Percentiles rank a stretch among this genome's conserved stretches.
phyloP scores from a whole-genome alignment of 2,797 vertebrate genomes.

The Microctenopoma steveboyesi region DNA sequence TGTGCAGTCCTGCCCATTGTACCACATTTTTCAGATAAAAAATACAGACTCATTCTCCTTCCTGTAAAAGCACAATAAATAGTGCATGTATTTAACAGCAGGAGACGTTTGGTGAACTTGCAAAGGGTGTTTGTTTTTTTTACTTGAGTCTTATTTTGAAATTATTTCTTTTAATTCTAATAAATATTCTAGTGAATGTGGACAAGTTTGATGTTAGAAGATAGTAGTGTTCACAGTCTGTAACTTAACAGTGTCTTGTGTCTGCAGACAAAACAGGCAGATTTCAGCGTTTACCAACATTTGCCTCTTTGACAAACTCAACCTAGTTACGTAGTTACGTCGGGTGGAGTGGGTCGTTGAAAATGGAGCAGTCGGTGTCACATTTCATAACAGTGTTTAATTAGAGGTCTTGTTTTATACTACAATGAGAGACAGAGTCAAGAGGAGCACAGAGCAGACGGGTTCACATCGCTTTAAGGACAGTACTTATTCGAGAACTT shows the following conservation, averaged over 20 bases:
- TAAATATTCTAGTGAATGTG: too few species aligned
- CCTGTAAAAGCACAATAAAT: neutral
- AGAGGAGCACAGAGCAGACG: neutral
- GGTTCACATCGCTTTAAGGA: conserved; percentile 50
- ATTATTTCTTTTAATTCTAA: too few species aligned
- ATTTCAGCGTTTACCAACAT: neutral
- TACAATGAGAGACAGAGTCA: conserved; percentile 60
- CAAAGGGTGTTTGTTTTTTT: too few species aligned
- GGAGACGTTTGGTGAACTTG: neutral
- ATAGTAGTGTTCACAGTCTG: too few species aligned
- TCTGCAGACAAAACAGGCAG: neutral
- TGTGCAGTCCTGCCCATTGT: conserved; percentile 46
- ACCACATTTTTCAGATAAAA: conserved; percentile 58
- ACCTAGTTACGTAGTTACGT: neutral
- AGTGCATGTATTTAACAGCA: neutral
- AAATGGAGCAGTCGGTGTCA: conserved; percentile 13
- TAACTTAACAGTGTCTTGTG: neutral
- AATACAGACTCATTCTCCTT: conserved; percentile 32
- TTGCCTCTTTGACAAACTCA: neutral
- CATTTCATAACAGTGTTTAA: conserved; percentile 49
- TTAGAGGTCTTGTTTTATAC: conserved; percentile 9
- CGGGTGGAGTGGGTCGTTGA: neutral
- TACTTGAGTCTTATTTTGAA: too few species aligned
- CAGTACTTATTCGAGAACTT: conserved; percentile 23
- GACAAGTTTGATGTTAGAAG: too few species aligned